Conservation (phyloP, 35 echinoderm and acorn worm species). For the Lytechinus pictus region DNA sequence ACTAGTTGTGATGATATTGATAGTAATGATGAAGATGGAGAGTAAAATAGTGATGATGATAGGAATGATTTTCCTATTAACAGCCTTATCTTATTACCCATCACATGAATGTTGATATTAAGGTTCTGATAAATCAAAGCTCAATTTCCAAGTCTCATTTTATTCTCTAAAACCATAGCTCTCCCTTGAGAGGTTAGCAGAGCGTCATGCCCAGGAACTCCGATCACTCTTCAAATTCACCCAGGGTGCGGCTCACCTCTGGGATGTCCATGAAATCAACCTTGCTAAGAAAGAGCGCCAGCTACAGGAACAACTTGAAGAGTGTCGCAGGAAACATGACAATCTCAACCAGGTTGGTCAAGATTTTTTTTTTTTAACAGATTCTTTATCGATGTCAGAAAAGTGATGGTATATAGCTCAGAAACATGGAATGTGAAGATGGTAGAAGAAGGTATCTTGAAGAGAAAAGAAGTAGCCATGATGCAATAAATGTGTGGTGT, state of each 20-base stretch:
- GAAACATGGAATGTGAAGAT: too few relatives aligned
- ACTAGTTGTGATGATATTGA: too few relatives aligned
- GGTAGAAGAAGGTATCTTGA: too few relatives aligned
- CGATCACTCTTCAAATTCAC: conserved; percentile 88
- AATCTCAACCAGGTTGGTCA: conserved; percentile 81
- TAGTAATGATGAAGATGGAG: too few relatives aligned
- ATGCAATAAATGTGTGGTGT: too few relatives aligned
- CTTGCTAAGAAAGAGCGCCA: conserved; percentile 78
- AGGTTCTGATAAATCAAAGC: background rate
- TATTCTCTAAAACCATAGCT: conserved; percentile 52
- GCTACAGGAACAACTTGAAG: conserved; percentile 82
- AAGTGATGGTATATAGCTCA: too few relatives aligned
- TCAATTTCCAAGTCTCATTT: background rate
- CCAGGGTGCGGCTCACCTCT: conserved; percentile 93
- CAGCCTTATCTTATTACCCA: too few relatives aligned
- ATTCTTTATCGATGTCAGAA: too few relatives aligned
- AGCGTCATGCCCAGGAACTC: conserved; percentile 61
- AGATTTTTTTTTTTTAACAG: too few relatives aligned
- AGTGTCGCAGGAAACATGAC: conserved; percentile 91
- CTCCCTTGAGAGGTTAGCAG: conserved; percentile 80
- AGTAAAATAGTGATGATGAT: too few relatives aligned
- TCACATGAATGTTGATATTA: background rate
- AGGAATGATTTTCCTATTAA: too few relatives aligned
- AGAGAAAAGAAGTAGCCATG: too few relatives aligned
- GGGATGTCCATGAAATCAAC: conserved; percentile 94